Conservation (phyloP, 2,888 invertebrate genomes). For the Dexiosoma caninum region DNA sequence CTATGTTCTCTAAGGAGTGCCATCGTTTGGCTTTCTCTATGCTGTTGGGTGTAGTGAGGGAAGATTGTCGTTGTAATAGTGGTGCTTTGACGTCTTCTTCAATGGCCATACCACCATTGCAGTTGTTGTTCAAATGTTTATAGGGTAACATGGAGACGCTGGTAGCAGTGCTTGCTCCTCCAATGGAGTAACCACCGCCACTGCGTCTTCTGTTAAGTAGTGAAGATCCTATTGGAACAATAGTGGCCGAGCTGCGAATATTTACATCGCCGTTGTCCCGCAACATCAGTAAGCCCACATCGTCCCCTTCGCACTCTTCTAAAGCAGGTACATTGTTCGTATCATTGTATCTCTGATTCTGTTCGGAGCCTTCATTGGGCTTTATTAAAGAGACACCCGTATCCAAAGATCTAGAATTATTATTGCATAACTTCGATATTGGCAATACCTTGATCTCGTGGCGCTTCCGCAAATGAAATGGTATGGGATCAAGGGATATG, state of each 20-base stretch:
- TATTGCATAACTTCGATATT: conserved; percentile 74
- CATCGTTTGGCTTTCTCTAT: conserved; percentile 83
- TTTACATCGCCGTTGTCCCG: conserved; percentile 72
- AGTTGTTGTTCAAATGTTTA: conserved; percentile 77
- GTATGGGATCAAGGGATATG: conserved; percentile 83
- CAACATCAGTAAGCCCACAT: conserved; percentile 70
- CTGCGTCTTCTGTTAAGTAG: conserved; percentile 67
- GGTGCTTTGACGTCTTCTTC: conserved; percentile 76
- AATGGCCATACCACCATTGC: conserved; percentile 76
- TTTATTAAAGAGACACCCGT: conserved; percentile 70
- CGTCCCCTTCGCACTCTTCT: conserved; percentile 71
- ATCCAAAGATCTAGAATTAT: conserved; percentile 76
- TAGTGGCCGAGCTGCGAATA: conserved; percentile 62
- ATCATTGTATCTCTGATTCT: conserved; percentile 63
- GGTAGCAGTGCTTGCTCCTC: conserved; percentile 32
- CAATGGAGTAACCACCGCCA: conserved; percentile 45
- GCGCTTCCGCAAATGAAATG: conserved; percentile 74
- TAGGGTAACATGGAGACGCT: conserved; percentile 64
- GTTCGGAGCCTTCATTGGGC: background rate
- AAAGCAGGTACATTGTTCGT: conserved; percentile 54
- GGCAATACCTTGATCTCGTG: conserved; percentile 71
- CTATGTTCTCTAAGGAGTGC: conserved; percentile 87
- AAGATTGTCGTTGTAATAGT: conserved; percentile 75
- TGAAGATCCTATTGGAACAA: conserved; percentile 67
- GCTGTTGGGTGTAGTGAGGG: conserved; percentile 76